Conservation (phyloP, 1,140 invertebrate genomes). For the Drosophila lacertosa region DNA sequence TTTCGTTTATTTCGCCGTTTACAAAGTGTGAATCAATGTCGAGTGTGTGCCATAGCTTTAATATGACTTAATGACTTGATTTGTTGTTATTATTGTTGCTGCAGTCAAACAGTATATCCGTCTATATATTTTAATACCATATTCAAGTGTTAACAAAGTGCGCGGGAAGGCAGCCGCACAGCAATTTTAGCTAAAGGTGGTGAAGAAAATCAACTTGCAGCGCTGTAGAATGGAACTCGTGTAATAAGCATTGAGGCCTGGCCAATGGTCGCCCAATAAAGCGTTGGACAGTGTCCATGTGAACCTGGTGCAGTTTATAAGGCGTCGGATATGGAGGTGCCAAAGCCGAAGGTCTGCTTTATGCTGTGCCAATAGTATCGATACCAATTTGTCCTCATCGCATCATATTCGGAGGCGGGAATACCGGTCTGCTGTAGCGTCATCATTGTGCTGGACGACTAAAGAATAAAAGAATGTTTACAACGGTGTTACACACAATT, state of each 20-base stretch:
- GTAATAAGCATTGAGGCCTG: conserved; percentile 18
- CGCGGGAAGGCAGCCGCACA: conserved; percentile 7
- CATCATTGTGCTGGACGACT: conserved; percentile 92
- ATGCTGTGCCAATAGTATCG: conserved; percentile 97
- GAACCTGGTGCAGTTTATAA: conserved; percentile 56
- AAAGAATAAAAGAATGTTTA: conserved; percentile 47
- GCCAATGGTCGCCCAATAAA: conserved; percentile 13
- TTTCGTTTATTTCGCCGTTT: conserved; percentile 58
- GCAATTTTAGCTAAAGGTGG: conserved; percentile 61
- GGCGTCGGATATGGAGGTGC: conserved; percentile 86
- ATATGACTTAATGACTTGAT: conserved; percentile 14
- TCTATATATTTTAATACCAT: conserved; percentile 37
- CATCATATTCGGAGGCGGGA: conserved; percentile 90
- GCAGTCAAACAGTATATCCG: conserved; percentile 25
- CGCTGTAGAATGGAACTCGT: conserved; percentile 34
- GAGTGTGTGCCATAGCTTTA: conserved; percentile 25
- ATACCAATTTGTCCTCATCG: conserved; percentile 94
- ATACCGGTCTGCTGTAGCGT: conserved; percentile 92
- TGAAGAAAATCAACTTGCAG: conserved; percentile 48
- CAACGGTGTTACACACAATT: not conserved
- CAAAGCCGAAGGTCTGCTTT: conserved; percentile 96
- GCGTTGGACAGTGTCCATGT: conserved; percentile 13
- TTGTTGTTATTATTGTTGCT: conserved; percentile 23
- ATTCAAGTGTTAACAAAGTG: conserved; percentile 47
- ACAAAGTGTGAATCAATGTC: conserved; percentile 48